Base-by-base conservation (phyloP, 2,888 invertebrate genomes). In the Pteria penguin region DNA sequence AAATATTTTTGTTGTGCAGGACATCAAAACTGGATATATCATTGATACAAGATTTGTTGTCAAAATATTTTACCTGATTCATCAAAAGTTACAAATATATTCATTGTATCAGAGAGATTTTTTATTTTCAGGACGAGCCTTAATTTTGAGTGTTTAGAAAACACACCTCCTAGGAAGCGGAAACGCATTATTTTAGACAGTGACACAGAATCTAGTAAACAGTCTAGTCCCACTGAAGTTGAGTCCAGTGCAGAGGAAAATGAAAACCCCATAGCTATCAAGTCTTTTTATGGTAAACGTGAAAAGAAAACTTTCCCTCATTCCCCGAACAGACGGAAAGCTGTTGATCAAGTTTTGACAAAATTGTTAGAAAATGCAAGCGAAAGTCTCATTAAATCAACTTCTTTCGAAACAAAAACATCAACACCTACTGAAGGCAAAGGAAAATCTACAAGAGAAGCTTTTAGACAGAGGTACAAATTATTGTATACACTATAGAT, bases 221-320 rank as follows among this genome's bases (percentile, higher is more conserved):
- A 63, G 52, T 45, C 72, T 22, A 33, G 63, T 5, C 61, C 69
- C 0, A 55, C 70, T 33, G 62, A 54, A 5, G 24, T 57, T 33
- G 73, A 68, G 26, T 65, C 63, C 22, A 11, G 8, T 36, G 26
- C 61, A 1, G 54, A 70, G 8, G 82, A 84, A 27, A 69, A 67
- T 8, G 80, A 83, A 5, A 60, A 69, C 14, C 18, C 82, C 3
- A 81, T 88, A 70, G 81, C 79, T 8, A 75, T 82, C 22, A 84
- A 82, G 54, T 85, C 85, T 14, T 88, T 88, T 62, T 88, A 88
- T 81, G 85, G 87, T n/a, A 74, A 74, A 52, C 75, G 76, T 60
- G 83, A 82, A 22, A 84, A 84, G 62, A 78, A 72, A 24, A 57
- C 70, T 32, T 84, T 80, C 58, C 84, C 84, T 24, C 84, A 84